Base-by-base conservation (phyloP, 2,888 invertebrate genomes). In the Latrodectus elegans region DNA sequence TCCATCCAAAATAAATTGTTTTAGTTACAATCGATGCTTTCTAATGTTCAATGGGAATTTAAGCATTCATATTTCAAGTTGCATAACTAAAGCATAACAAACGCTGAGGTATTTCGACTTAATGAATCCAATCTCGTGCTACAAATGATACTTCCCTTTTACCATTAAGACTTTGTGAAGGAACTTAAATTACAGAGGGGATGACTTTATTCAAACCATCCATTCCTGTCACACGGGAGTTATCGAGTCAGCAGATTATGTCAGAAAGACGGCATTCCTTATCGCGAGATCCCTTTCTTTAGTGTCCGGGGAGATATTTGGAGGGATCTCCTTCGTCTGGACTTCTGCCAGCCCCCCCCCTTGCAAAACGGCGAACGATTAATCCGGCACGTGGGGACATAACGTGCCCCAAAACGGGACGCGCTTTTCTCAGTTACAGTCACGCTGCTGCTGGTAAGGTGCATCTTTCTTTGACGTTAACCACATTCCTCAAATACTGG, bases 321-420 rank as follows among this genome's bases (percentile, higher is more conserved):
- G 26, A 51, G 64, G 17, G 73, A 65, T 65, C 73, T 6, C 9
- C 49, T 12, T 15, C 26, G n/a, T 51, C 81, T 55, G 82, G 74
- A 52, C n/a, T 14, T 22, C 9, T 75, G 75, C 82, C 67, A 75
- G 72, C 53, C 64, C 22, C 53, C 64, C 22, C 22, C 22, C 17
- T 68, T 68, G 12, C 60, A 38, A 49, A 68, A 55, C 75, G n/a
- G 82, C 38, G 60, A 75, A 26, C 82, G 60, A 82, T 82, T 82
- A 82, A 82, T 82, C 75, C 75, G 60, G 60, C 68, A 82, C 82
- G 82, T 82, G 75, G 55, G 75, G 70, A 74, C 75, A 82, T 82
- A 74, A 60, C 60, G 60, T n/a, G 60, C 10, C 65, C 75, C 49
- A 60, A 72, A 68, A n/a, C 68, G 26, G 70, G 52, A 38, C 70